Evolutionary conservation across 2,113 vertebrate species (phyloP), one percentile per base, ranked within the genome.

Genomic region (Alexandromys fortis): DNA sequence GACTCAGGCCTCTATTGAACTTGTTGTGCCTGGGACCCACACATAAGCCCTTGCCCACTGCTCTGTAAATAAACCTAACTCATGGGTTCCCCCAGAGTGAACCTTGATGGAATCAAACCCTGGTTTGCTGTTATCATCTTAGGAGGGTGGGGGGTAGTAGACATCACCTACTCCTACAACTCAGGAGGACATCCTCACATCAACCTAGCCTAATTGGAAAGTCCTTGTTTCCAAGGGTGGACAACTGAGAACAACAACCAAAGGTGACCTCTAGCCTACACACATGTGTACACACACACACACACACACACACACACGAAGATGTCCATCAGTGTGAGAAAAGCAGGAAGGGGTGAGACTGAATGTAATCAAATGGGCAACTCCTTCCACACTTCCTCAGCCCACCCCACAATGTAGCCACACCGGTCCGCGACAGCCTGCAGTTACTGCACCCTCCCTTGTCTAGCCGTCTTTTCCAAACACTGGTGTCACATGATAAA

Each of bases 361-460:
- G 7, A 8, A 17, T 0, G 7, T 16, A 45, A 45, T 86, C 38
- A 86, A 47, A 33, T 3, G 28, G 58, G n/a, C 61, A 8, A 19
- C 61, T 33, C 61, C 61, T 22, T 7, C 61, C 65, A 45, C 38
- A 5, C 7, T 30, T 35, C 26, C 77, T 19, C 33, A 24, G 78
- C 19, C 0, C 2, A 12, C 6, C 21, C 8, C 47, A 81, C 52
- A 33, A 17, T 7, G 17, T 17, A 8, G 6, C 47, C 49, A 10
- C 0, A 19, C 8, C 1, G 65, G 12, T 9, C 19, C 55, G 2
- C 0, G 47, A 6, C n/a, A 26, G 52, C 6, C 35, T 12, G 24
- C 1, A 49, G 0, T 5, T 63, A 1, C 35, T 17, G 5, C 17
- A 78, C 85, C n/a, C n/a, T 1, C 0, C 49, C 0, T 6, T 0